These are phyloP conservation scores for Babyrousa celebensis DNA, from an alignment of 2,797 vertebrate species.

Conservation along the genomic window DNA sequence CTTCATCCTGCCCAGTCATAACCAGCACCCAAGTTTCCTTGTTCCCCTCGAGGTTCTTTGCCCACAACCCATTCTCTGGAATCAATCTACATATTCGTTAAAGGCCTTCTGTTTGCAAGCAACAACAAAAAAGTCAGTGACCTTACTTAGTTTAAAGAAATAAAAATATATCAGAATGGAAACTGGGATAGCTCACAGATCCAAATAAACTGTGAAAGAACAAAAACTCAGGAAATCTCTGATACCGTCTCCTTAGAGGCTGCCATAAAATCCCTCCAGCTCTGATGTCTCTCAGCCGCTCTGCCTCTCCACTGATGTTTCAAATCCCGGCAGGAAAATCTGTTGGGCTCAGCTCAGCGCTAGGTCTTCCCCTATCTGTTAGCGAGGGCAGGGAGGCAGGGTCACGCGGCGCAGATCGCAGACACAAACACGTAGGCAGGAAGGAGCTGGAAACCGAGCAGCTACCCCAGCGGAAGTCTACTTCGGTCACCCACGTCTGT, in stretches of 20 bases:
- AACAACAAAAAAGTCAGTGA: not conserved
- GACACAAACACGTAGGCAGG: not conserved
- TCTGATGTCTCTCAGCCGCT: not conserved
- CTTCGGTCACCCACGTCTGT: not conserved
- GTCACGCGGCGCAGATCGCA: not conserved
- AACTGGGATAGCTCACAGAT: not conserved
- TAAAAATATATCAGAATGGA: not conserved
- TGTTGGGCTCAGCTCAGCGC: not conserved
- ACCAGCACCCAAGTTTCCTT: not conserved
- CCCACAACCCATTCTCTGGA: not conserved
- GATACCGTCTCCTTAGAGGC: not conserved
- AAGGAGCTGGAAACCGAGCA: not conserved
- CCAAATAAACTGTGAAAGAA: conserved; percentile 29
- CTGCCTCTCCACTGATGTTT: not conserved
- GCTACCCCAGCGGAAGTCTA: not conserved
- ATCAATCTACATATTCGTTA: not conserved
- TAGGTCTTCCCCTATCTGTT: not conserved
- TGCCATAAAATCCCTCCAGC: not conserved
- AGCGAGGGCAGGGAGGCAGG: not conserved
- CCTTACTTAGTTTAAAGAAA: conserved; percentile 36
- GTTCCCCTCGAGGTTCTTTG: not conserved
- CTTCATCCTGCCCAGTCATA: not conserved
- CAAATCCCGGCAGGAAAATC: not conserved
- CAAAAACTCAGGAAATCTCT: not conserved
- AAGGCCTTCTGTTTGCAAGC: conserved; percentile 2